Conservation (phyloP, 2,113 vertebrate species). For the Pachypanchax playfairii region DNA sequence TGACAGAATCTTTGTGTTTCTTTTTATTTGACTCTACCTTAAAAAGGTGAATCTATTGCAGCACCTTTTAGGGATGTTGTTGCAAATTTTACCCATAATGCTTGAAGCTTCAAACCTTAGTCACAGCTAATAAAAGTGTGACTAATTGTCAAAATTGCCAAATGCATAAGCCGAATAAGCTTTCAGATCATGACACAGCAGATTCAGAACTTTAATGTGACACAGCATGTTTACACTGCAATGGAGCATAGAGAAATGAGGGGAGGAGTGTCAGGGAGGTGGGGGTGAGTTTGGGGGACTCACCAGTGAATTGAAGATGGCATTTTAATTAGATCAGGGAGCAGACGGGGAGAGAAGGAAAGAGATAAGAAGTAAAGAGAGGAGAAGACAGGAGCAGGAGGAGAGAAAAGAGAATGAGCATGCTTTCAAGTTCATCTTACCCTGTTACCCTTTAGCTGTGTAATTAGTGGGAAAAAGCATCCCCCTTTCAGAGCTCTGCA, state of each 20-base stretch:
- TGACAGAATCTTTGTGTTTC: not conserved
- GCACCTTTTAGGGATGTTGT: slow-evolving; percentile 4
- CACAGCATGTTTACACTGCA: slow-evolving; percentile 71
- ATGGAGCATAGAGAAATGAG: slow-evolving; percentile 46
- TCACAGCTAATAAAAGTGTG: slow-evolving; percentile 30
- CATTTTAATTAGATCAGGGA: slow-evolving; percentile 74
- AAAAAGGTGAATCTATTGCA: slow-evolving; percentile 13
- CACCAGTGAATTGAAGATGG: slow-evolving; percentile 67
- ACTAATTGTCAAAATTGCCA: slow-evolving; percentile 53
- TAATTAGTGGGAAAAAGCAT: slow-evolving; percentile 45
- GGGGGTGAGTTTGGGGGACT: too few species aligned
- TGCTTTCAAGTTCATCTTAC: slow-evolving; percentile 49
- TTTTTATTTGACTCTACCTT: too few species aligned
- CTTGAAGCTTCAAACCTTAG: slow-evolving; percentile 17
- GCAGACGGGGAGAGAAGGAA: slow-evolving; percentile 41
- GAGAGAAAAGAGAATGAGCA: slow-evolving; percentile 14
- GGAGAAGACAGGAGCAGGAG: slow-evolving; percentile 11
- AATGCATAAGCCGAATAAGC: slow-evolving; percentile 56
- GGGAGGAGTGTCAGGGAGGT: too few species aligned
- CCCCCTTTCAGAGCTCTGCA: slow-evolving; percentile 29
- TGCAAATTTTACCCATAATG: not conserved
- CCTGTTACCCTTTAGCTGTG: slow-evolving; percentile 39
- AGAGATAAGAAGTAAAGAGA: slow-evolving; percentile 44
- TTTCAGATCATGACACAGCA: slow-evolving; percentile 66
- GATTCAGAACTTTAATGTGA: slow-evolving; percentile 64